These are phyloP conservation scores for Sterrhoptilus dennistouni DNA, from an alignment of 2,113 vertebrate genomes.

Conservation along the genomic window DNA sequence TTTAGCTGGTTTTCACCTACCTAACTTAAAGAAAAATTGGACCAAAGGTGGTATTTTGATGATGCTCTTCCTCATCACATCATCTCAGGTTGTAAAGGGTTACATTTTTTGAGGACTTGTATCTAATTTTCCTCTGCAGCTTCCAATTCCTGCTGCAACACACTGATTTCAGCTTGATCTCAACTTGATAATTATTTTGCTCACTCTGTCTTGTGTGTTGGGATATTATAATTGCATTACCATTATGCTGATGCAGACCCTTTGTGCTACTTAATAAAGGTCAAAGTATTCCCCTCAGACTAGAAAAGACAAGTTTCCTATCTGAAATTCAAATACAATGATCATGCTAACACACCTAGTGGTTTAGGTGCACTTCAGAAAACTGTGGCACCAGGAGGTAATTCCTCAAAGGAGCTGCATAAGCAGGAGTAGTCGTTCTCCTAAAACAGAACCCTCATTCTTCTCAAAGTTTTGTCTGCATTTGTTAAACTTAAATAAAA, in stretches of 20 bases:
- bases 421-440: background rate
- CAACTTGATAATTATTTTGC: background rate
- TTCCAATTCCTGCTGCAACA: background rate
- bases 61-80: background rate
- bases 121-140: background rate
- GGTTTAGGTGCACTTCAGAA: background rate
- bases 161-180: background rate
- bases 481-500: background rate
- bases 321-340: background rate
- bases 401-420: background rate
- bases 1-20: background rate
- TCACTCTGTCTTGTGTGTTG: background rate
- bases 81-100: background rate
- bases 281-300: background rate
- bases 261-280: background rate
- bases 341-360: background rate
- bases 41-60: background rate
- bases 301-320: background rate
- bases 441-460: background rate
- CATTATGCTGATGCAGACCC: background rate
- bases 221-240: background rate
- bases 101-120: background rate
- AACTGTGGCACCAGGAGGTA: background rate
- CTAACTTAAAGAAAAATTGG: background rate
- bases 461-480: background rate